Base-by-base conservation (phyloP, 2,888 invertebrate species). In the Polyploca ridens region DNA sequence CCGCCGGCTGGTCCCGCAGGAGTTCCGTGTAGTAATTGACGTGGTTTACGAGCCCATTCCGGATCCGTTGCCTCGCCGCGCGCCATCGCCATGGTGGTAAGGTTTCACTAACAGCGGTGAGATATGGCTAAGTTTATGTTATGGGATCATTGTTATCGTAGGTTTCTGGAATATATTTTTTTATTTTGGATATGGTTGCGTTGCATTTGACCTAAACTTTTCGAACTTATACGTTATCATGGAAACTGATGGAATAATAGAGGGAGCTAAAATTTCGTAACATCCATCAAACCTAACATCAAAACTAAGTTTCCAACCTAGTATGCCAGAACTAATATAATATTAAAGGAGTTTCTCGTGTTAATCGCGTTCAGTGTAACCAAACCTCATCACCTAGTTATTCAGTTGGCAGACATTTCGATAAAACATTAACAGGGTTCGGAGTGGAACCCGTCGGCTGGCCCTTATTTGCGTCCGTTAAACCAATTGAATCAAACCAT, bases 21-120 rank as follows among this genome's bases (percentile, higher is more conserved):
- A 72, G 69, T 66, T 66, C 73, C 75, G 72, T 63, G 67, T 72
- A 71, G 83, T 84, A 83, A 84, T 83, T 83, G 83, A 79, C 72
- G 72, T 76, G 79, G 74, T 84, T 84, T 85, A 83, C 80, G 82
- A 81, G 64, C 69, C 59, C 33, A 58, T 67, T 54, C 19, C 54
- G 54, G 54, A 54, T 3, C 46, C 46, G 46, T 46, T 46, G 46
- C 46, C n/a, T 5, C 46, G 46, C 44, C 44, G 7, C 4, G 41
- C 41, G 27, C 27, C 27, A 27, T 27, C 27, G 27, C 13, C 16
- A 16, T 10, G 49, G 16, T 49, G 54, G 54, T 19, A 19, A 19
- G 54, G 54, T 54, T 0, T 19, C 54, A 54, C 19, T 19, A 19
- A 10, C 54, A 54, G 54, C 54, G 54, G 54, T 54, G n/a, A 46